phyloP scores from a whole-genome alignment of 1,140 invertebrate genomes.

The Idris sp. region DNA sequence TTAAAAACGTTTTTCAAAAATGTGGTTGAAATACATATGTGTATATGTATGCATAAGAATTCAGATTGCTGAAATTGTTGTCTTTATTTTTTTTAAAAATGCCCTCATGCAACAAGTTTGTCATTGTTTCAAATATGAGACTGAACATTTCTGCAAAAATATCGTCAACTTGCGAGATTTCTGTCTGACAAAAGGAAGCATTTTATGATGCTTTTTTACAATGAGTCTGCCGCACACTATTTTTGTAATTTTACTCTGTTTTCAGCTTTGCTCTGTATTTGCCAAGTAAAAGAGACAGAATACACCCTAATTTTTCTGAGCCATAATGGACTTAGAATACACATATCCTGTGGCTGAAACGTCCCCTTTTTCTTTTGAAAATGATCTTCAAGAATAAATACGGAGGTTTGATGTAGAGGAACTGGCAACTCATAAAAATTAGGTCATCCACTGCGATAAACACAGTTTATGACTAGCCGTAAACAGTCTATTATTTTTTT shows the following conservation, averaged over 20 bases:
- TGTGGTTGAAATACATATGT: too few relatives aligned
- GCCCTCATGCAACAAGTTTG: constrained; percentile 69
- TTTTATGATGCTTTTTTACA: too few relatives aligned
- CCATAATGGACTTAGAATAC: constrained; percentile 15
- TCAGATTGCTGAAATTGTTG: too few relatives aligned
- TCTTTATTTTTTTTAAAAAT: neutral
- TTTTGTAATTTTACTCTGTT: constrained; percentile 2
- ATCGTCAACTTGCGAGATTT: constrained; percentile 3
- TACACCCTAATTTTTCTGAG: constrained; percentile 21
- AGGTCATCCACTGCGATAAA: constrained; percentile 16
- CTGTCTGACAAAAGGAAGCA: neutral
- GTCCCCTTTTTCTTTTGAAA: constrained; percentile 13
- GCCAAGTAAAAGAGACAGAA: neutral
- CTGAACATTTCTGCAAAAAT: constrained; percentile 12
- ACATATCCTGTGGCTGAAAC: constrained; percentile 1
- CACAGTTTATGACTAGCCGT: constrained; percentile 13
- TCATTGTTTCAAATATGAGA: constrained; percentile 61
- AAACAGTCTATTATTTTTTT: constrained; percentile 17
- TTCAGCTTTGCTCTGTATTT: neutral
- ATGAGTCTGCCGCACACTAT: too few relatives aligned
- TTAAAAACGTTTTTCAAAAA: too few relatives aligned
- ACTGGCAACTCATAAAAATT: constrained; percentile 15
- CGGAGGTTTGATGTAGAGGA: constrained; percentile 7
- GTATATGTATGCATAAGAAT: too few relatives aligned
- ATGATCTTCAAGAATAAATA: constrained; percentile 15